Base-by-base conservation (phyloP, 2,888 invertebrate species). In the Dasysyrphus tricinctus region DNA sequence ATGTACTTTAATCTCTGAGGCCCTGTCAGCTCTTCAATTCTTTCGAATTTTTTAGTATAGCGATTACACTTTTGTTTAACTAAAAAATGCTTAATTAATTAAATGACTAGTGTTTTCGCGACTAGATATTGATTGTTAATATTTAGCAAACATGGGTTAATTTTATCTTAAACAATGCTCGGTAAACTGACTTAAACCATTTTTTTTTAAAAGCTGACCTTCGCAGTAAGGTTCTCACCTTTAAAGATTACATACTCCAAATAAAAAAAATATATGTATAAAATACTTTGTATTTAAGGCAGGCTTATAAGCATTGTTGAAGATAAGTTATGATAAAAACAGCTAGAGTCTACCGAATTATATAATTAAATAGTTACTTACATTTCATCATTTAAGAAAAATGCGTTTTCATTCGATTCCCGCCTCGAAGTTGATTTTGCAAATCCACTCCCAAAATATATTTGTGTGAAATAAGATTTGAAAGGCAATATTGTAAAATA, bases 11-110 rank as follows among this genome's bases (percentile, higher is more conserved):
- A 82, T 78, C 88, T 89, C 86, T 88, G 82, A 88, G 88, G 88
- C 88, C 89, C 88, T 89, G 89, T 89, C 88, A 80, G 86, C 87
- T 89, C 89, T 67, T 73, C 70, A 75, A 49, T 59, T 59, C n/a
- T 19, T 16, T n/a, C n/a, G 47, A 34, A 34, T 19, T 19, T 19
- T 14, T 49, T 47, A 8, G 19, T 67, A 14, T 69, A 54, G 39
- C 51, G 69, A 29, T 29, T 29, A n/a, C 37, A 39, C 14, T 34
- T 16, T 37, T 8, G 24, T 49, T 49, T 19, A 65, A 37, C 19
- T 37, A 49, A 32, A 3, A 67, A 5, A 34, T 12, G 3, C 34
- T 65, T 49, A 0, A 19, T 49, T 14, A 65, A 12, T 11, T n/a
- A 34, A 67, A 49, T 0, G 5, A 32, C 0, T 2, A 32, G n/a